A percentile compares a stretch with the other conserved stretches of the same genome.
Conservation (phyloP, 2,888 invertebrate species). For the Taphrorychus bicolor region DNA sequence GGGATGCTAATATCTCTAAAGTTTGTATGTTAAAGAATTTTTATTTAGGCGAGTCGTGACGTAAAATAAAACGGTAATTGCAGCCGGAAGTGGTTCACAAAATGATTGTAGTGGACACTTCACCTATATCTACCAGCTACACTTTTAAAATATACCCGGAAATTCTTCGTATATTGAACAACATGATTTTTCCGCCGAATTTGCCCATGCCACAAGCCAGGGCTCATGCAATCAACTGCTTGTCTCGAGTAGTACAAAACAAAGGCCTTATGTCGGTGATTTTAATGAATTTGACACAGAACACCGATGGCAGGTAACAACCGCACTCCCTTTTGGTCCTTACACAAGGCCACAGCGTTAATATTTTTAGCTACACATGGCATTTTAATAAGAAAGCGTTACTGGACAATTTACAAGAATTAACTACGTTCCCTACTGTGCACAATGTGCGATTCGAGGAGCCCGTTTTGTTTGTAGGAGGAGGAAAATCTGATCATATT, state of each 20-base stretch:
- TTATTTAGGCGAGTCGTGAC: no score
- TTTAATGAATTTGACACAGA: constrained; percentile 79
- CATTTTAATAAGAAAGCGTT: constrained; percentile 80
- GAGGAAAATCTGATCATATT: constrained; percentile 81
- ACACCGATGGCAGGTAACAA: constrained; percentile 53
- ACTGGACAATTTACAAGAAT: constrained; percentile 68
- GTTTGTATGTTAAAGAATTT: constrained; percentile 61
- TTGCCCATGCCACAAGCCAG: constrained; percentile 74
- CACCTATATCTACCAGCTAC: constrained; percentile 69
- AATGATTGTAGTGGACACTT: constrained; percentile 76
- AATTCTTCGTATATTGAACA: constrained; percentile 72
- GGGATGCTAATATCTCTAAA: constrained; percentile 85
- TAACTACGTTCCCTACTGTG: constrained; percentile 70
- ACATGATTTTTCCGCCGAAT: constrained; percentile 67
- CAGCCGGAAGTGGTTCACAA: constrained; percentile 71
- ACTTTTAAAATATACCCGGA: constrained; percentile 68
- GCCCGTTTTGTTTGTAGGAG: constrained; percentile 85
- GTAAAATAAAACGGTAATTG: constrained; percentile 12
- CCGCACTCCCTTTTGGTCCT: background rate
- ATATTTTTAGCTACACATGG: constrained; percentile 69
- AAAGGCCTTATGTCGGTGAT: constrained; percentile 76
- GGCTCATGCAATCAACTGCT: constrained; percentile 68
- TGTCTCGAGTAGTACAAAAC: constrained; percentile 66
- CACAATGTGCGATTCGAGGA: constrained; percentile 58
- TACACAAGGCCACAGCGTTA: background rate